Base-by-base conservation (phyloP, 2,113 vertebrate species). In the Carlito syrichta region DNA sequence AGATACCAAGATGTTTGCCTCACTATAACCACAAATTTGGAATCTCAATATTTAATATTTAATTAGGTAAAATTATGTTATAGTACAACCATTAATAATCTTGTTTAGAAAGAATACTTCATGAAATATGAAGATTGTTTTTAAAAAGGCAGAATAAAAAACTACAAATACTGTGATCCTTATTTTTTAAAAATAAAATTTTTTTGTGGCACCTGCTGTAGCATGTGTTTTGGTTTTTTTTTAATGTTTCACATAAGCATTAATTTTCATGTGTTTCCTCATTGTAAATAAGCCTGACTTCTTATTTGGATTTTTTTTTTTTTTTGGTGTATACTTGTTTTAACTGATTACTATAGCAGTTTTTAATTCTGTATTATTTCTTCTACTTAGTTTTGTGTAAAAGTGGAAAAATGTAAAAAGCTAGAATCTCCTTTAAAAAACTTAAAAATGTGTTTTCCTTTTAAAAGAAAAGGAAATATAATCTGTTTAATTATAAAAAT, bases 281-380 rank as follows among this genome's bases (percentile, higher is more conserved):
- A 40, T 50, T 98, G 98, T 98, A 98, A 98, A 98, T 98, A 98
- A 96, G 96, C 95, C 97, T 98, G 87, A 98, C 79, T 93, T 90
- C 86, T 73, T 97, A 25, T 40, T 63, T 76, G 79, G 79, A 78
- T 35, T 35, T 66, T 35, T 66, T 66, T n/a, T n/a, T 91, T 81
- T 96, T 96, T 97, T 32, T 97, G 62, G 95, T 98, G 23, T 86
- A n/a, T 85, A 52, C 7, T 48, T 97, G 96, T 98, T 98, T 96
- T 98, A n/a, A 98, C 97, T 92, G 94, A 96, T 91, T 94, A 97
- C 92, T 83, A 98, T 76, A 92, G 93, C 89, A 86, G 74, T 45
- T 98, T 98, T 96, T 87, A 96, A 95, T 97, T 85, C 85, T 86
- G 87, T 97, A 91, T 94, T 76, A 95, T 93, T 97, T 86, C 95